Percentiles rank a stretch among this genome's conserved stretches.
Conservation (phyloP, 2,888 invertebrate species). For the Sphaerolaimus hirsutus region DNA sequence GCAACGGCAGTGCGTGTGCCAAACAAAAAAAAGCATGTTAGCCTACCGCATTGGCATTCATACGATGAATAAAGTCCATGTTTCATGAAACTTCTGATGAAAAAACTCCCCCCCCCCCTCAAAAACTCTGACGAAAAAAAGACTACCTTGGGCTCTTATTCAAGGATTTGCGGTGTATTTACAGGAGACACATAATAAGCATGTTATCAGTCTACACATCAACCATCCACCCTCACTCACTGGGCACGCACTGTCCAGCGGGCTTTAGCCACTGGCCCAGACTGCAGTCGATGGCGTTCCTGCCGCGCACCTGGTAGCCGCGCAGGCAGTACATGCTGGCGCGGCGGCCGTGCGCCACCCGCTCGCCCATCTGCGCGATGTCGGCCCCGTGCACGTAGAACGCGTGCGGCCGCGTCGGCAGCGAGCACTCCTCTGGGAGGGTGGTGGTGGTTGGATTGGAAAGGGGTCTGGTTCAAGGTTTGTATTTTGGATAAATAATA, state of each 20-base stretch:
- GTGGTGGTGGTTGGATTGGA: not conserved
- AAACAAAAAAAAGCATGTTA: no score
- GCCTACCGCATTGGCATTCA: no score
- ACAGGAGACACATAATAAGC: no score
- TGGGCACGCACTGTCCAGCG: conserved; percentile 6
- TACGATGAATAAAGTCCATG: no score
- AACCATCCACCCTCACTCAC: conserved; percentile 1
- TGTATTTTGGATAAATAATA: not conserved
- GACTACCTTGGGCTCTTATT: no score
- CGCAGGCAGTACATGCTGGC: conserved; percentile 11
- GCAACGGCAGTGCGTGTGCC: no score
- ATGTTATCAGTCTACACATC: no score
- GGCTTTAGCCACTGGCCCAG: conserved; percentile 4
- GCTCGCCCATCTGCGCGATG: conserved; percentile 17
- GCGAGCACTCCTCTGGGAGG: conserved; percentile 13
- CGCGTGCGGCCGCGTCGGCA: conserved; percentile 18
- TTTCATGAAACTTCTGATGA: no score
- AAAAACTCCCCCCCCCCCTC: no score
- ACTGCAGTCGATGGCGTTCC: conserved; percentile 5
- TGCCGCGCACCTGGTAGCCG: conserved; percentile 8
- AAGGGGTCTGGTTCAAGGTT: no score
- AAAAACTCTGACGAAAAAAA: no score
- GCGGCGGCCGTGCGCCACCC: conserved; percentile 13
- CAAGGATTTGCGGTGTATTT: no score
- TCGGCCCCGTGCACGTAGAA: conserved; percentile 16